phyloP scores from a whole-genome alignment of 92 coral and sea anemone species.

The Phenganax marumi region DNA sequence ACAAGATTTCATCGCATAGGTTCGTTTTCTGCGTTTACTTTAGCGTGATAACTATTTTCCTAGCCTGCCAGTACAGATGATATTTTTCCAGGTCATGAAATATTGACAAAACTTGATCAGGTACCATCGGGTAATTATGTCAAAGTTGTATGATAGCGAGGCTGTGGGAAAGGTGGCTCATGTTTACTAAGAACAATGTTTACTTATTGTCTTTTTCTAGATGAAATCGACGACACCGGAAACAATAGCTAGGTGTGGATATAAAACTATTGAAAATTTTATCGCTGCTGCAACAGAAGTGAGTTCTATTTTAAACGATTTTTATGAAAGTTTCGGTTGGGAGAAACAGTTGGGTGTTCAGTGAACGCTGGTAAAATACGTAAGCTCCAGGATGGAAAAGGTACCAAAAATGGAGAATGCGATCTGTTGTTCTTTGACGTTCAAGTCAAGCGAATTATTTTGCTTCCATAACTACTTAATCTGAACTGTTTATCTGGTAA shows the following conservation, averaged over 20 bases:
- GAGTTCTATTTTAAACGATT: conserved; percentile 4
- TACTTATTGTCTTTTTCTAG: neutral
- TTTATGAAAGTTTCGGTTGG: conserved; percentile 17
- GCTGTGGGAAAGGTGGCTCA: neutral
- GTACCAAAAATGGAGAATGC: too few species aligned
- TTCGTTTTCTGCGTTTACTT: neutral
- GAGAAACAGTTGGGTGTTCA: conserved; percentile 17
- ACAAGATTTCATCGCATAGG: conserved; percentile 26
- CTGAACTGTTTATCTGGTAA: neutral
- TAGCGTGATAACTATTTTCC: neutral
- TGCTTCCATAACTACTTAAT: too few species aligned
- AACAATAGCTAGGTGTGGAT: neutral
- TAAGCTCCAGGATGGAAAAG: conserved; percentile 2
- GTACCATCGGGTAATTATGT: neutral
- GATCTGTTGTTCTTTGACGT: too few species aligned
- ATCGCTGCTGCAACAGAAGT: neutral
- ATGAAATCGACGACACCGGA: conserved; percentile 10
- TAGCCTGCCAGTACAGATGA: neutral
- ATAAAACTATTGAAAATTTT: conserved; percentile 22
- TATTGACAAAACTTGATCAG: too few species aligned
- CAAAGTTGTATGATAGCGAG: neutral
- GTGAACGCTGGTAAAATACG: conserved; percentile 2
- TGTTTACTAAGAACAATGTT: too few species aligned
- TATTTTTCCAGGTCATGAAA: neutral
- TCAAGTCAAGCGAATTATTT: too few species aligned